Evolutionary conservation across 2,113 vertebrate species (phyloP).

Genomic region (Fregetta grallaria): DNA sequence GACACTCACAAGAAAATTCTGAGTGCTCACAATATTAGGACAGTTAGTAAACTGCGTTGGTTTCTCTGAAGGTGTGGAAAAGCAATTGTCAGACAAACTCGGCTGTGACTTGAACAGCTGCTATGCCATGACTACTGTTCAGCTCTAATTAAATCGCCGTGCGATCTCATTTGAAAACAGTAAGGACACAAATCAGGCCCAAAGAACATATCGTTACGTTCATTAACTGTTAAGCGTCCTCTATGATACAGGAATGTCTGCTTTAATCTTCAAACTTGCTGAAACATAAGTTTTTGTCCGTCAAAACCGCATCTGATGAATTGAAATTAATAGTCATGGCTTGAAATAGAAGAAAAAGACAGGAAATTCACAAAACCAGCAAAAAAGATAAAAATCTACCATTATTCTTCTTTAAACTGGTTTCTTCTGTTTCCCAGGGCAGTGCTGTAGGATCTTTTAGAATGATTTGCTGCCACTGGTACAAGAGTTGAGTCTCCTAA

Average conservation of each 20-base stretch:
- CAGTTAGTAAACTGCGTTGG: neutral
- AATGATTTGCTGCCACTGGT: neutral
- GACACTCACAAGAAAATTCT: neutral
- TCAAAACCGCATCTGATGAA: neutral
- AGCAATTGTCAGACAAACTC: neutral
- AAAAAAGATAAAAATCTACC: neutral
- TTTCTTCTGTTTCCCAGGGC: neutral
- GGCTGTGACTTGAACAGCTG: neutral
- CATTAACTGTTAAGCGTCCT: neutral
- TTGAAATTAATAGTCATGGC: neutral
- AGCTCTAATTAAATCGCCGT: neutral
- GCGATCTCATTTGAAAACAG: neutral
- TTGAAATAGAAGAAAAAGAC: neutral
- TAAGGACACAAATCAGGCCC: neutral
- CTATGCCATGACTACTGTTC: neutral
- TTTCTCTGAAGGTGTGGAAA: neutral
- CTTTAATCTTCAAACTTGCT: neutral
- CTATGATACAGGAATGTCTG: neutral
- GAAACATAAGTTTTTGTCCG: neutral
- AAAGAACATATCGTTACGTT: accelerated
- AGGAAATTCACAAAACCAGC: neutral
- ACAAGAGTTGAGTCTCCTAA: neutral
- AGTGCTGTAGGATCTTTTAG: neutral
- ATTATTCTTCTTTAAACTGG: accelerated
- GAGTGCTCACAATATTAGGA: neutral